phyloP scores from a whole-genome alignment of 1,140 invertebrate species.

The Pogonus chalceus region DNA sequence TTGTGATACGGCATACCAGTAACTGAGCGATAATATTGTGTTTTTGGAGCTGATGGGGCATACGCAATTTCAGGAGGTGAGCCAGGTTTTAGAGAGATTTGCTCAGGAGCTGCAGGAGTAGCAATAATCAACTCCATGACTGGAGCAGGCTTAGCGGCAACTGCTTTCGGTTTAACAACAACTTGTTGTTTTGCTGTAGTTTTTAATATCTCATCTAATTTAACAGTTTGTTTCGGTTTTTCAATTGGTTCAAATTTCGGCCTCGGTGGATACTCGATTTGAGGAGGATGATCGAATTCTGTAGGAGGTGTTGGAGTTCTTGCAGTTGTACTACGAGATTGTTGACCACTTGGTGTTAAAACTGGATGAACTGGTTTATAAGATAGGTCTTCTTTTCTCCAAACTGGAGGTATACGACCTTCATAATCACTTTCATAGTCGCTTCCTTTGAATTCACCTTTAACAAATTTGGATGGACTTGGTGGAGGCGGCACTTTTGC shows the following conservation, averaged over 20 bases:
- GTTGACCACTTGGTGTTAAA: slow-evolving; percentile 39
- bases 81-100: slow-evolving; percentile 42
- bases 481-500: slow-evolving; percentile 37
- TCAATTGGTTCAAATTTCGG: slow-evolving; percentile 49
- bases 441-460: slow-evolving; percentile 57
- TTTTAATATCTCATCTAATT: slow-evolving; percentile 30
- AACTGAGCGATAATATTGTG: slow-evolving; percentile 42
- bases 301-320: slow-evolving; percentile 43
- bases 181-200: slow-evolving; percentile 29
- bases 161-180: slow-evolving; percentile 39
- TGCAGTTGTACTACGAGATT: slow-evolving; percentile 30
- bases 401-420: slow-evolving; percentile 48
- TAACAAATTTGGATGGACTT: slow-evolving; percentile 54
- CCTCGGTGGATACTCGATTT: slow-evolving; percentile 35
- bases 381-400: slow-evolving; percentile 44
- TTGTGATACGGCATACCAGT: slow-evolving; percentile 44
- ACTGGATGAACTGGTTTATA: slow-evolving; percentile 48
- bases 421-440: slow-evolving; percentile 70
- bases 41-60: slow-evolving; percentile 39
- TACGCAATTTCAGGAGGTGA: slow-evolving; percentile 48
- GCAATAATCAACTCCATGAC: slow-evolving; percentile 28
- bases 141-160: slow-evolving; percentile 31
- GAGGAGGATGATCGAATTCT: slow-evolving; percentile 43
- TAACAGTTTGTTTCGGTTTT: slow-evolving; percentile 34
- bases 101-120: slow-evolving; percentile 33